Base-by-base conservation (phyloP, 2,888 invertebrate genomes). In the Calameuta filiformis region DNA sequence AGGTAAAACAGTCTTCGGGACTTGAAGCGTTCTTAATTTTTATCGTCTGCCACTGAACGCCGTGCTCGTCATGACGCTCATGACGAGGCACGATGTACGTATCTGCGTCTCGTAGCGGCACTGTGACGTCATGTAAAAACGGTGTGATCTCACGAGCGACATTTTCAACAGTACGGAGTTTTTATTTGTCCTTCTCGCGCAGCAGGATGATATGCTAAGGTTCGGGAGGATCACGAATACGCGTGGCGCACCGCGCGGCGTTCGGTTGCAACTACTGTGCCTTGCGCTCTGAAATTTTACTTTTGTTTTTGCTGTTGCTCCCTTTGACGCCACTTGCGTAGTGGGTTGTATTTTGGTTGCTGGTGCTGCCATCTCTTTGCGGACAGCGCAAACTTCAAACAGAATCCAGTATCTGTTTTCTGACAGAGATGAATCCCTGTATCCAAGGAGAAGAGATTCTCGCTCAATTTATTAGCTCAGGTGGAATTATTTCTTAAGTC, bases 171-270 rank as follows among this genome's bases (percentile, higher is more conserved):
- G 56, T 15, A 56, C 56, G 56, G 9, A 9, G 56, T 56, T 56
- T 23, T 56, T 56, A 56, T 56, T 56, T 56, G 56, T 23, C 56
- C 9, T 56, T 56, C 9, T 56, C 56, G 23, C 56, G 56, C 23
- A 56, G 56, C 56, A 9, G 56, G 56, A 56, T 9, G 56, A 56
- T 23, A 56, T 1, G 9, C 56, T 56, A 23, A 56, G 9, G 6
- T 15, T 56, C 56, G 9, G 56, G 56, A 56, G 23, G 23, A 56
- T 31, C 71, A 23, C 71, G 31, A 34, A 15, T 31, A 34, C 31
- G 31, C 33, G 71, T 71, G 12, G 71, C 71, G 71, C 34, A 34
- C 71, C 71, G 31, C 31, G 71, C 71, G 71, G 71, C 71, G 71
- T 31, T 23, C 31, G 31, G 4, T 31, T 34, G 71, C 71, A 71